Evolutionary conservation across 2,113 vertebrate species (phyloP), one percentile per base, ranked within the genome.

Genomic region (Cyanocitta stelleri): DNA sequence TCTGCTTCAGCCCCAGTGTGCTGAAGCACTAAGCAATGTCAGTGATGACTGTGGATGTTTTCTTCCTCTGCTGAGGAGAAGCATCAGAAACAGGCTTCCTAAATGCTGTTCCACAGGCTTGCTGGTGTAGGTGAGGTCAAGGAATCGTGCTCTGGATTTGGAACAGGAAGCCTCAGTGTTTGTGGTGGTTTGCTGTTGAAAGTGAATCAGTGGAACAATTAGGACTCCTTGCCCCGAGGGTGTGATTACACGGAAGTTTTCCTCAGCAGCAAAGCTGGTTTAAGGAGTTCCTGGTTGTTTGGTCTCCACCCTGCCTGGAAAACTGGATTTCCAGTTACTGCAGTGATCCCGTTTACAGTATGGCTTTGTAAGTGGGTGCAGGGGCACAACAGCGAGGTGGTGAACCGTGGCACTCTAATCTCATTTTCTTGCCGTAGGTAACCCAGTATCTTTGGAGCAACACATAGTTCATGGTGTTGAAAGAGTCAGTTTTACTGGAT

Each of bases 271-370:
- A 10, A 73, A 87, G 44, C 83, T 58, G 67, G 35, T 63, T 92
- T 77, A 69, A 90, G 85, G 54, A 77, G 83, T 93, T 95, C 68
- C 46, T 19, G 72, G 56, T 55, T 84, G 16, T 59, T 88, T 4
- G 18, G 56, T 84, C 90, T 92, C 92, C 86, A 74, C 88, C 86
- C 94, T 93, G 67, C 90, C 85, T 95, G 90, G 72, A 88, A 86
- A 86, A 86, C 76, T 58, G 83, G 23, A 89, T 93, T 92, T 33
- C 73, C 52, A 77, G 1, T 92, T 74, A 48, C 27, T 81, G 55
- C 51, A 30, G 27, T 82, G 91, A 72, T 91, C 44, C 78, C 44
- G 8, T 55, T 81, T 78, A 52, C 51, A 56, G 61, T 23, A 10
- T 9, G 39, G 72, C 43, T 81, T 77, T 0, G 0, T 32, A 13